Conservation (phyloP, 2,797 vertebrate genomes). For the Rousettus madagascariensis region DNA sequence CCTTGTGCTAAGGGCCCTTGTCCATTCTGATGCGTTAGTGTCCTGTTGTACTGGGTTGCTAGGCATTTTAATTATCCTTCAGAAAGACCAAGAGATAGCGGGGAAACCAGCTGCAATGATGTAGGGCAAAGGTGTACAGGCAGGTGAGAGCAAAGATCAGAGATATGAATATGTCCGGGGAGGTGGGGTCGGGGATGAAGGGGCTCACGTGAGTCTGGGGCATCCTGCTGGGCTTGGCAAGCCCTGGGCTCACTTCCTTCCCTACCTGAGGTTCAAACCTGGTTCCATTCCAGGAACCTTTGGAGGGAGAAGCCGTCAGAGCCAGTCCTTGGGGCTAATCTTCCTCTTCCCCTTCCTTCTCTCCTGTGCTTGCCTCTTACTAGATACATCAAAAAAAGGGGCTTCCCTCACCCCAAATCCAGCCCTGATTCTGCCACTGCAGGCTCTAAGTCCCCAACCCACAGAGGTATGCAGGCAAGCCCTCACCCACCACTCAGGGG, state of each 20-base stretch:
- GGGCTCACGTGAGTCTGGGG: not conserved
- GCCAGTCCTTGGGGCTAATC: constrained; percentile 76
- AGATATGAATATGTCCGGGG: not conserved
- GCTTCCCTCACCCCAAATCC: not conserved
- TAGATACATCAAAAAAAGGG: not conserved
- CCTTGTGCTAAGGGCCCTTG: not conserved
- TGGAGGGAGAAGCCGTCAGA: constrained; percentile 63
- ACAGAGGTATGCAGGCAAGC: not conserved
- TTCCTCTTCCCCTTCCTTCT: constrained; percentile 62
- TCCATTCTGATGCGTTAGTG: not conserved
- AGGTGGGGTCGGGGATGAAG: too few relatives aligned
- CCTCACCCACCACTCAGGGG: not conserved
- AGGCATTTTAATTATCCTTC: constrained; percentile 3
- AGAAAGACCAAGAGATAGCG: constrained; percentile 30
- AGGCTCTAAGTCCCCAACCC: not conserved
- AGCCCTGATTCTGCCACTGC: not conserved
- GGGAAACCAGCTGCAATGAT: not conserved
- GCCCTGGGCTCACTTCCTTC: constrained; percentile 24
- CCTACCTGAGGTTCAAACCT: constrained; percentile 42
- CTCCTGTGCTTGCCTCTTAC: not conserved
- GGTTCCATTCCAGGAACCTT: constrained; percentile 61
- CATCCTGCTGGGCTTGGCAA: not conserved
- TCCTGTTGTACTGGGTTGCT: not conserved
- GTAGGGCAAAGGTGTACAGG: constrained; percentile 34
- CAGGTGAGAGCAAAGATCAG: constrained; percentile 62